These are phyloP conservation scores for Onychorhynchus coronatus DNA, from an alignment of 2,113 vertebrate species.

Conservation along the genomic window DNA sequence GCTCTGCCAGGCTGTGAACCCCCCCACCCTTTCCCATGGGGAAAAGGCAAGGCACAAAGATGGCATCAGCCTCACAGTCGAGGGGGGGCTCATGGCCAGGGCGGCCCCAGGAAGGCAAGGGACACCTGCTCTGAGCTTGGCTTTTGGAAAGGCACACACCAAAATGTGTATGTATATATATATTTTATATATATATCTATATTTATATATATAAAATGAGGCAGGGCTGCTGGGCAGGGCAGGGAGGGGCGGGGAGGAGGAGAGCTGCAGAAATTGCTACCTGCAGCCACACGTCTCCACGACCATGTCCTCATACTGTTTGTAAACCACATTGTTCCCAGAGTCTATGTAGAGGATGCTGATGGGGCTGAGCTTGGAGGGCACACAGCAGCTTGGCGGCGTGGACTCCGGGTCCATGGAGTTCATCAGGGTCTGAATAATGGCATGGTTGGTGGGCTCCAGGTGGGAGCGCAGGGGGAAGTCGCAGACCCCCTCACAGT, in stretches of 20 bases:
- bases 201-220: background rate
- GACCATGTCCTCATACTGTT: slow-evolving; percentile 91
- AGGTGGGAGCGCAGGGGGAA: slow-evolving; percentile 87
- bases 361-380: slow-evolving; percentile 86
- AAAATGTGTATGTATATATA: background rate
- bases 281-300: slow-evolving; percentile 89
- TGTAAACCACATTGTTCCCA: slow-evolving; percentile 89
- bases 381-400: slow-evolving; percentile 87
- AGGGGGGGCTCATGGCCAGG: background rate
- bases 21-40: fast-evolving
- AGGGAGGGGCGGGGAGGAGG: background rate
- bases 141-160: slow-evolving; percentile 32
- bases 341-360: slow-evolving; percentile 90
- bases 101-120: background rate
- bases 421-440: slow-evolving; percentile 89
- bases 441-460: slow-evolving; percentile 89
- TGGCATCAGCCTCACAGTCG: background rate
- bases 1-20: background rate
- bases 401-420: slow-evolving; percentile 87
- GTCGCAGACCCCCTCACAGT: slow-evolving; percentile 87
- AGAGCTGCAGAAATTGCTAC: slow-evolving; percentile 75
- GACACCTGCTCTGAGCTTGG: background rate
- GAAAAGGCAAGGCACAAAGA: background rate
- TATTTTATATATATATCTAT: background rate
- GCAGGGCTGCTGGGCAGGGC: background rate